These are phyloP conservation scores for Noctua fimbriata DNA, from an alignment of 2,888 invertebrate species.

Conservation along the genomic window DNA sequence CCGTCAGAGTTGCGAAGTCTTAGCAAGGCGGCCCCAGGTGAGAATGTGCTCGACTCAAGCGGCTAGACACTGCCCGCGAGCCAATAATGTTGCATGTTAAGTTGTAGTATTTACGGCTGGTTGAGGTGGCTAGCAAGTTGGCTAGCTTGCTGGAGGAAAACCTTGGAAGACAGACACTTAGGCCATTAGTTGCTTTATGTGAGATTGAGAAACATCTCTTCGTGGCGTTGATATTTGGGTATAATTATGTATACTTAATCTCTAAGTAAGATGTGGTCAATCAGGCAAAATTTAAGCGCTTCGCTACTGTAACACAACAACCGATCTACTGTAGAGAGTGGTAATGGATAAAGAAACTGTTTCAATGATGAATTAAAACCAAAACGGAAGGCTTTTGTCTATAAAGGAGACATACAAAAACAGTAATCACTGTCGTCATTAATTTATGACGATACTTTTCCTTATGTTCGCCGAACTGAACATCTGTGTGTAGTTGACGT, in stretches of 20 bases:
- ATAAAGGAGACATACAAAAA: not conserved
- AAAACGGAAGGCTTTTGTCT: not conserved
- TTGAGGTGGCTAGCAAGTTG: slow-evolving; percentile 49
- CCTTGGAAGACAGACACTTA: not conserved
- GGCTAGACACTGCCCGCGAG: slow-evolving; percentile 87
- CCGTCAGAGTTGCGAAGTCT: slow-evolving; percentile 89
- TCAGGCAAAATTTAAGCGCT: not conserved
- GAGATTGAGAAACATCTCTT: not conserved
- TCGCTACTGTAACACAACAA: not conserved
- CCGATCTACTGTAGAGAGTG: not conserved
- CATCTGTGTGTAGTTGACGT: slow-evolving; percentile 74
- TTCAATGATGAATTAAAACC: not conserved
- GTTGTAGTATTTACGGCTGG: slow-evolving; percentile 68
- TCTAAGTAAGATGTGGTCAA: not conserved
- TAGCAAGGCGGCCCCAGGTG: slow-evolving; percentile 89
- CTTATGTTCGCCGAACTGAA: slow-evolving; percentile 17
- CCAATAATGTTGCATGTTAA: slow-evolving; percentile 83
- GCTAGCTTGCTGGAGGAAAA: not conserved
- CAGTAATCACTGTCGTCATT: not conserved
- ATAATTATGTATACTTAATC: not conserved
- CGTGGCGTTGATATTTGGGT: not conserved
- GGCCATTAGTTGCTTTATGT: not conserved
- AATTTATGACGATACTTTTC: not conserved
- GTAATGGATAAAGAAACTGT: not conserved
- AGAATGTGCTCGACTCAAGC: slow-evolving; percentile 90